Percentiles rank a stretch among this genome's conserved stretches.
phyloP scores from a whole-genome alignment of 64 coral and sea anemone genomes.

The Stylophora pistillata region DNA sequence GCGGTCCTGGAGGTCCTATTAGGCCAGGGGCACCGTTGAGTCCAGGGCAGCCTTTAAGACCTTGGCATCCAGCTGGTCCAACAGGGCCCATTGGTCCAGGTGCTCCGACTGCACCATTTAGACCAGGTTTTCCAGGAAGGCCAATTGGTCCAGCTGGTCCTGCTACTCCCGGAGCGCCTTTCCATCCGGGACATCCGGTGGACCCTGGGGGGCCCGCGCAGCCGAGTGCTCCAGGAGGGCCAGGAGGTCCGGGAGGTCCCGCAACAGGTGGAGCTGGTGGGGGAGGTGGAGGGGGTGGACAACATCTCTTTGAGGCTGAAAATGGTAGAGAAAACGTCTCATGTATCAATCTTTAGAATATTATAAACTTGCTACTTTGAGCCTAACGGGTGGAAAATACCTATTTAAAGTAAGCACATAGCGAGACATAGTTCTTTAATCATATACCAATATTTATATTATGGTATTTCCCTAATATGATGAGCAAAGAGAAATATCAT shows the following conservation, averaged over 20 bases:
- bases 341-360: neutral
- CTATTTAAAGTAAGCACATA: too few species aligned
- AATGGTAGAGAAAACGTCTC: neutral
- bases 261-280: neutral
- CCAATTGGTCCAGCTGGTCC: slow-evolving; percentile 44
- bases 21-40: slow-evolving; percentile 51
- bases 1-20: slow-evolving; percentile 56
- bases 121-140: slow-evolving; percentile 28
- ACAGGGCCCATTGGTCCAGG: neutral
- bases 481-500: too few species aligned
- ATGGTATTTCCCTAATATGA: too few species aligned
- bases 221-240: slow-evolving; percentile 50
- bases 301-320: slow-evolving; percentile 38
- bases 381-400: too few species aligned
- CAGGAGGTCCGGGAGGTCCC: slow-evolving; percentile 26
- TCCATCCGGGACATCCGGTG: slow-evolving; percentile 28
- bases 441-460: too few species aligned
- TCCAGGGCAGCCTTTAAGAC: slow-evolving; percentile 68
- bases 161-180: slow-evolving; percentile 28
- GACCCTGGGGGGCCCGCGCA: slow-evolving; percentile 52
- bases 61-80: slow-evolving; percentile 31
- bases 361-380: too few species aligned
- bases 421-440: too few species aligned
- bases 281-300: slow-evolving; percentile 45
- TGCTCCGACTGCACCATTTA: slow-evolving; percentile 33